Percentiles rank a stretch among this genome's conserved stretches.
Evolutionary conservation across 2,797 vertebrate genomes (phyloP).

Genomic region (Pogonophryne albipinna): DNA sequence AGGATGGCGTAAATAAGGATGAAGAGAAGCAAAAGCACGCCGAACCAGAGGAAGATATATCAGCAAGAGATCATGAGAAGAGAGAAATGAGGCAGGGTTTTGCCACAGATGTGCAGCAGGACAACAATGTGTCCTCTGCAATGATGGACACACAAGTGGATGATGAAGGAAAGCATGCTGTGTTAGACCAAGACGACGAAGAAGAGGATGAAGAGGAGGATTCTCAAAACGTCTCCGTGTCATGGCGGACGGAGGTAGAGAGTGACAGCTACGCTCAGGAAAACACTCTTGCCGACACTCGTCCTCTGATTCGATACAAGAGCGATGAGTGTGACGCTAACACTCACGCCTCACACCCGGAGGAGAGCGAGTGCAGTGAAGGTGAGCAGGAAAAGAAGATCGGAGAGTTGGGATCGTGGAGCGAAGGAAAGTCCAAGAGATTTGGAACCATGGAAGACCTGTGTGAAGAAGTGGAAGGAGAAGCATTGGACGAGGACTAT

Average conservation of each 20-base stretch:
- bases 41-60: conserved; percentile 76
- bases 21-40: conserved; percentile 60
- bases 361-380: conserved; percentile 78
- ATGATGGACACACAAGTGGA: conserved; percentile 11
- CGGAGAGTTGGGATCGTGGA: conserved; percentile 62
- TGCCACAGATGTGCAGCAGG: not conserved
- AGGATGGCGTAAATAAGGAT: conserved; percentile 15
- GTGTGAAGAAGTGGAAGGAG: conserved; percentile 80
- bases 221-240: conserved; percentile 81
- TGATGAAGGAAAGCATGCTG: not conserved
- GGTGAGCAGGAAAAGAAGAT: conserved; percentile 76
- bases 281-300: conserved; percentile 85
- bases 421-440: conserved; percentile 69
- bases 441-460: conserved; percentile 87
- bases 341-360: conserved; percentile 72
- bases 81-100: conserved; percentile 6
- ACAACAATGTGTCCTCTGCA: not conserved
- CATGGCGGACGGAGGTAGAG: conserved; percentile 82
- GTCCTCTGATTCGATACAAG: conserved; percentile 85
- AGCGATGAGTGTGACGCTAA: conserved; percentile 82
- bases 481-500: conserved; percentile 66
- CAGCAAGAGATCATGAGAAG: conserved; percentile 50
- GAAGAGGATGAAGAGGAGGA: conserved; percentile 75
- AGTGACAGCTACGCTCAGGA: conserved; percentile 85
- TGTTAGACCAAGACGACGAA: conserved; percentile 29